Evolutionary conservation across 2,113 vertebrate species (phyloP), one percentile per base, ranked within the genome.

Genomic region (Corythornis madagascariensis): DNA sequence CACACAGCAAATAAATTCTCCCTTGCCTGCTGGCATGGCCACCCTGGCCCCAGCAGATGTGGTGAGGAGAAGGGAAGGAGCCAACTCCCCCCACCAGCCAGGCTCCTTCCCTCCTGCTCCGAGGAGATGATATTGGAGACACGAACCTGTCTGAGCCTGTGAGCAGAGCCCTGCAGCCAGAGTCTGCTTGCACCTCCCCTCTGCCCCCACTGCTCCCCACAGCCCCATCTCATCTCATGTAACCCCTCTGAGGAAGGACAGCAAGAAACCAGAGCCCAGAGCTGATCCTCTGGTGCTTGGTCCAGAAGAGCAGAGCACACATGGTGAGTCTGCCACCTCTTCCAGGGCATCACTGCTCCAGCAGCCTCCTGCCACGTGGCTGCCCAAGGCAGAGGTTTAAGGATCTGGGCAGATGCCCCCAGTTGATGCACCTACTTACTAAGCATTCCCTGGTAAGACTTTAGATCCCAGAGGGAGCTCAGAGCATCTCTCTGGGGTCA

Each of bases 331-430:
- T 61, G 57, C 14, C 66, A 48, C 75, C 87, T 33, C 26, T 3
- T 33, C 28, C 26, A 42, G 21, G 38, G 50, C 48, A 35, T 16
- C 71, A 12, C 14, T 2, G 1, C 77, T 48, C 86, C 94, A 64
- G 90, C 33, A 22, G 14, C 52, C 91, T 76, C 94, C 80, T 71
- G 33, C 78, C 15, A 1, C 11, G n/a, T 90, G 83, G 61, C 80
- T 90, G 88, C 91, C 89, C 81, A 53, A 83, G 83, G 59, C 53
- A 79, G 95, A 56, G 38, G 63, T 57, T 67, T 43, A 85, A 69
- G 84, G 88, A 48, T 11, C 64, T 9, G 70, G 73, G 80, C 93
- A 95, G 91, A 93, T 72, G 83, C 21, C 16, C 69, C 76, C 89
- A 50, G 83, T 60, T 73, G 84, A 94, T 88, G 87, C 56, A 93